Base-by-base conservation (phyloP, 2,113 vertebrate species). In the Castor canadensis region DNA sequence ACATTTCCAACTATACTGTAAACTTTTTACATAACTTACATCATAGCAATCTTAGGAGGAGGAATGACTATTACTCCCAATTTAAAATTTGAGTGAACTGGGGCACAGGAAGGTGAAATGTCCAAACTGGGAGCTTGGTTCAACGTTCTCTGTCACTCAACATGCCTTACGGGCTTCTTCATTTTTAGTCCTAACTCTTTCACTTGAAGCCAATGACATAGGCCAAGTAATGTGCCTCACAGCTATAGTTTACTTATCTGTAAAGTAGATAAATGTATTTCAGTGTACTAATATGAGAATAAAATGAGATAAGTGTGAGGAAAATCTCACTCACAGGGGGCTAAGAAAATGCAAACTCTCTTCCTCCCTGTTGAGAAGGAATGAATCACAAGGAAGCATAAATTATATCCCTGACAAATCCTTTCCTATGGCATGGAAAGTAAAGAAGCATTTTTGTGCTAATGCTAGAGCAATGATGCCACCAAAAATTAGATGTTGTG, bases 71-170 rank as follows among this genome's bases (percentile, higher is more conserved):
- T 76, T 76, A 88, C 62, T 89, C 67, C 32, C 9, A 47, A 9
- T 71, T 82, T 94, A 71, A 94, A 92, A 49, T 45, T n/a, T 9
- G 60, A 94, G 38, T 92, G 62, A 71, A 66, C 17, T 12, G 19
- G 62, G 49, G 58, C 32, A 58, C 22, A 28, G 22, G 15, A 64
- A 77, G 32, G 26, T 81, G 69, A 88, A 64, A 26, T 52, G 45
- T 58, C 11, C 52, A 77, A 43, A 76, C 22, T 43, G 69, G 60
- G 28, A 76, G 5, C 4, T 82, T 67, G 9, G 32, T n/a, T 93
- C 35, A 26, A 4, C 20, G 1, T 1, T 43, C 0, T 1, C 4
- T n/a, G 28, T 82, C 75, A 32, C 12, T 32, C 2, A 8, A 40
- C 35, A 40, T 85, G 9, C 54, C 81, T 7, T 75, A 1, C 7